Evolutionary conservation across 2,888 invertebrate genomes (phyloP).

Genomic region (Nyleta sp.): DNA sequence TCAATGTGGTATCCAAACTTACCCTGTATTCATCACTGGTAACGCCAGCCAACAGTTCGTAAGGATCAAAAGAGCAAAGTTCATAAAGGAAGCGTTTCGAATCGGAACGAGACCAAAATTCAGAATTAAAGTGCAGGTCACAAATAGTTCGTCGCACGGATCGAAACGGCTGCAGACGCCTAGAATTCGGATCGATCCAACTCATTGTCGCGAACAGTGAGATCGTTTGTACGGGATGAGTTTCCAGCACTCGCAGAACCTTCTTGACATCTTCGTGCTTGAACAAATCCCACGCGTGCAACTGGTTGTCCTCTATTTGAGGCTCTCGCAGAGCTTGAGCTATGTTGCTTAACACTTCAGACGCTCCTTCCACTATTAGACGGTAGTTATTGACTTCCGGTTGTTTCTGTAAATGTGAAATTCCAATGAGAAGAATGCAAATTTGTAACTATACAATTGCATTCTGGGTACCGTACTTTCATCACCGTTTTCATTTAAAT

Average conservation of each 20-base stretch:
- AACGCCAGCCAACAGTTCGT: constrained; percentile 72
- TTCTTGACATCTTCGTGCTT: constrained; percentile 72
- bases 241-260: constrained; percentile 73
- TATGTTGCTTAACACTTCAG: constrained; percentile 71
- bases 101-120: constrained; percentile 70
- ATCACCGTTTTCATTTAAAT: too few species aligned
- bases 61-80: constrained; percentile 76
- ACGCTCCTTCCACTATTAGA: constrained; percentile 71
- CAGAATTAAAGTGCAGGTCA: constrained; percentile 66
- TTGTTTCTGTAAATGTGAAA: constrained; percentile 25
- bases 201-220: constrained; percentile 70
- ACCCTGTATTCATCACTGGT: constrained; percentile 74
- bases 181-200: constrained; percentile 59
- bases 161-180: constrained; percentile 44
- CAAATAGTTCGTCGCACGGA: constrained; percentile 71
- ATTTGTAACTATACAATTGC: too few species aligned
- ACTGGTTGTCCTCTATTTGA: constrained; percentile 49
- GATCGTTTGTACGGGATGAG: constrained; percentile 73
- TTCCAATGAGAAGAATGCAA: neutral
- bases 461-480: too few species aligned
- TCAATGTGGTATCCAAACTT: constrained; percentile 47
- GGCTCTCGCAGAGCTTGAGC: constrained; percentile 66
- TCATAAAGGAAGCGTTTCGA: constrained; percentile 70
- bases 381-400: constrained; percentile 65
- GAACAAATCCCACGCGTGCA: constrained; percentile 74